Base-by-base conservation (phyloP, 2,888 invertebrate genomes). In the Rhamnusium bicolor region DNA sequence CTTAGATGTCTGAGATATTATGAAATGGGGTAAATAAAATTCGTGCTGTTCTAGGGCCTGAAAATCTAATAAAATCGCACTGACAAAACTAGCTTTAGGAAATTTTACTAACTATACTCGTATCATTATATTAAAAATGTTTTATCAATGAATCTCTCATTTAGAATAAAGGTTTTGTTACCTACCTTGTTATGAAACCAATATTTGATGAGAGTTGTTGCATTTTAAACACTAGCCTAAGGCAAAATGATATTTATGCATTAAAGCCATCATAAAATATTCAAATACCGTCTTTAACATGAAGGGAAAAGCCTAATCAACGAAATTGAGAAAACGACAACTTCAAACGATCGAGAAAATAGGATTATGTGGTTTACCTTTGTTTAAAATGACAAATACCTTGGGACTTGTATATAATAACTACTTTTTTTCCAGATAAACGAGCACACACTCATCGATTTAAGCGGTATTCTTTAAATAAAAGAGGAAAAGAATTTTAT, bases 281-380 rank as follows among this genome's bases (percentile, higher is more conserved):
- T 75, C 67, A 79, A 72, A 69, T 63, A 61, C 24, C 19, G 40
- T 56, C 60, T 66, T 70, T 62, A 60, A 66, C 27, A 60, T 24
- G 21, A 27, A 14, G 51, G 32, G 27, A 51, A 32, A 62, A 66
- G 71, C 71, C 56, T 75, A 79, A 78, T 79, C 67, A 73, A 54
- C 63, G 70, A 80, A 81, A 81, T 81, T 81, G 79, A 68, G 73
- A 79, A 78, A 77, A 80, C 74, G 80, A 78, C 78, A 76, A 79
- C 78, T 78, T 82, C 81, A 82, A 82, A 82, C 81, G 79, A 56
- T 68, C 58, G 69, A 53, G 74, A 75, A 81, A 82, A 82, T 79
- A 69, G 79, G 79, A 82, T 82, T 82, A 81, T 63, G 72, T 71
- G 79, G 79, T 81, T 80, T 74, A 71, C 77, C 77, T 80, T 77